phyloP scores from a whole-genome alignment of 2,888 invertebrate genomes.

The Stenchaetothrips biformis region DNA sequence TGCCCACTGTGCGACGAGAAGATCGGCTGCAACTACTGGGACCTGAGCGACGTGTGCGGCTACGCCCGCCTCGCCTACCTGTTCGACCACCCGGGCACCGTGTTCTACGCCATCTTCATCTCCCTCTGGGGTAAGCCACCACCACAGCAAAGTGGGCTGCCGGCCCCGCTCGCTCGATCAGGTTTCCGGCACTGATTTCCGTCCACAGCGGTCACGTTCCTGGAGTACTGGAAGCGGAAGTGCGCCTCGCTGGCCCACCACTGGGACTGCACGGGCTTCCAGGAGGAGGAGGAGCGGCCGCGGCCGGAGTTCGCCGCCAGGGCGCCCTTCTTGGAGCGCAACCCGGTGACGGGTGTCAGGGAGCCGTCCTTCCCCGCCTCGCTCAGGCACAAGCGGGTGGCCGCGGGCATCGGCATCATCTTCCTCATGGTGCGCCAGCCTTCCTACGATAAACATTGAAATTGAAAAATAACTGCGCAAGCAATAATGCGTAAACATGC shows the following conservation, averaged over 20 bases:
- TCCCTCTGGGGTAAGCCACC: constrained; percentile 54
- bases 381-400: constrained; percentile 48
- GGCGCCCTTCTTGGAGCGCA: constrained; percentile 50
- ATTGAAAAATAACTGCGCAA: background rate
- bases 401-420: constrained; percentile 51
- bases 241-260: constrained; percentile 53
- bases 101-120: constrained; percentile 53
- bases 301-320: constrained; percentile 53
- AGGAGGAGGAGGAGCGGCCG: constrained; percentile 53
- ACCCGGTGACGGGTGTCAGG: constrained; percentile 53
- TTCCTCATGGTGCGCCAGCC: constrained; percentile 49
- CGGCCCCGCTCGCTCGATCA: background rate
- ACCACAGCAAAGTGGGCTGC: too few relatives aligned
- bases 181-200: background rate
- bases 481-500: background rate
- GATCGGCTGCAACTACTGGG: constrained; percentile 51
- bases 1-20: constrained; percentile 53
- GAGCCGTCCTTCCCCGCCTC: constrained; percentile 52
- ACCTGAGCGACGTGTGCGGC: constrained; percentile 51
- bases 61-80: constrained; percentile 51
- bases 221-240: constrained; percentile 56
- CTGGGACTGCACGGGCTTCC: constrained; percentile 54
- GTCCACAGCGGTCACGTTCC: constrained; percentile 51
- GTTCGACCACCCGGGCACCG: constrained; percentile 55
- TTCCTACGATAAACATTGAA: too few relatives aligned